Evolutionary conservation across 2,797 vertebrate genomes (phyloP).

Genomic region (Podarcis siculus): DNA sequence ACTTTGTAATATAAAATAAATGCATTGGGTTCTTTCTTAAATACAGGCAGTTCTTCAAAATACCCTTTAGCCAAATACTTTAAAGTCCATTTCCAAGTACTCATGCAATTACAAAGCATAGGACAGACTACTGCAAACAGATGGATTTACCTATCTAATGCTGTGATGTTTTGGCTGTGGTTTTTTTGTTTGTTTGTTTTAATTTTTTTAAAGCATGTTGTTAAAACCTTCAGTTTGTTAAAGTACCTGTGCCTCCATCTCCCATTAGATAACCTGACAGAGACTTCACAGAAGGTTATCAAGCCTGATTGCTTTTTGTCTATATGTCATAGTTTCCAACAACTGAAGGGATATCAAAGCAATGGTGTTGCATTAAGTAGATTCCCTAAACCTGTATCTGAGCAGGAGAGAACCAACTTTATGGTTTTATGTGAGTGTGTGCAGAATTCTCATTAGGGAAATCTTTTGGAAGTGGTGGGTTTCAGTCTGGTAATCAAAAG

Average conservation of each 20-base stretch:
- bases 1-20: not conserved
- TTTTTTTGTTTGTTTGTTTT: too few relatives aligned
- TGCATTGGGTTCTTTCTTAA: not conserved
- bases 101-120: not conserved
- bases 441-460: not conserved
- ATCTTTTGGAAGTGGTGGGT: not conserved
- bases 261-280: not conserved
- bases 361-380: not conserved
- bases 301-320: not conserved
- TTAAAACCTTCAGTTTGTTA: not conserved
- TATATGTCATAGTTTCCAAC: not conserved
- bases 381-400: not conserved
- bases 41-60: not conserved
- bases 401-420: not conserved
- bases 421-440: not conserved
- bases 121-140: not conserved
- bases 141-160: not conserved
- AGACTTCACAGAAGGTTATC: not conserved
- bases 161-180: not conserved
- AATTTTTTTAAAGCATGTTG: too few relatives aligned
- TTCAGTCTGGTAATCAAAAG: not conserved
- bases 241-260: not conserved
- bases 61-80: not conserved
- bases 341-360: too few relatives aligned
- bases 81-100: not conserved